Conservation (phyloP, 2,888 invertebrate genomes). For the Drosophila meridiana region DNA sequence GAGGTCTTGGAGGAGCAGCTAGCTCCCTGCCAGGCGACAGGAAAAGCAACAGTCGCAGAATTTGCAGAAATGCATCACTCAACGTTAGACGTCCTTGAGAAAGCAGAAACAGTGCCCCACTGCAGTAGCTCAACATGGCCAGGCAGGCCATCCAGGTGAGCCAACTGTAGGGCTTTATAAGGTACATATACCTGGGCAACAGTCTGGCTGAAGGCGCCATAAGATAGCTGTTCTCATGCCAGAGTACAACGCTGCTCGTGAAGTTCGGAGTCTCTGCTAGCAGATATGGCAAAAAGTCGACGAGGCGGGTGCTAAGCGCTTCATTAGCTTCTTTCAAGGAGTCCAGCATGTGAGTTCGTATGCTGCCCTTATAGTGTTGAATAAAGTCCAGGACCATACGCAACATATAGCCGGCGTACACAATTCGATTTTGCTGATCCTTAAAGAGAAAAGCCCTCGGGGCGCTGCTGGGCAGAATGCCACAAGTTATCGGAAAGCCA, state of each 20-base stretch:
- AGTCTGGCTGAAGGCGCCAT: conserved; percentile 58
- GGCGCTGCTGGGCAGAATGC: conserved; percentile 48
- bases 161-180: conserved; percentile 44
- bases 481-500: conserved; percentile 46
- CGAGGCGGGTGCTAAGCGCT: conserved; percentile 37
- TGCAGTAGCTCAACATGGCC: conserved; percentile 52
- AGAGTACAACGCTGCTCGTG: conserved; percentile 55
- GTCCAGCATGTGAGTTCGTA: conserved; percentile 16
- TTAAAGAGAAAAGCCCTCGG: conserved; percentile 63
- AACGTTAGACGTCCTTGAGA: conserved; percentile 13
- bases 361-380: conserved; percentile 62
- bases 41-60: conserved; percentile 38
- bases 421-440: conserved; percentile 37
- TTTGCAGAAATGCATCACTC: conserved; percentile 50
- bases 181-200: conserved; percentile 52
- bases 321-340: conserved; percentile 31
- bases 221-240: conserved; percentile 50
- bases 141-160: conserved; percentile 41
- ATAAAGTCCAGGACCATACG: conserved; percentile 59
- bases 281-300: conserved; percentile 62
- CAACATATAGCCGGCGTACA: conserved; percentile 68
- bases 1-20: conserved; percentile 12
- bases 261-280: conserved; percentile 46
- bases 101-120: conserved; percentile 45
- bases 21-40: conserved; percentile 36